These are phyloP conservation scores for Lithobates sylvaticus DNA, from an alignment of 2,797 vertebrate genomes.

Conservation along the genomic window DNA sequence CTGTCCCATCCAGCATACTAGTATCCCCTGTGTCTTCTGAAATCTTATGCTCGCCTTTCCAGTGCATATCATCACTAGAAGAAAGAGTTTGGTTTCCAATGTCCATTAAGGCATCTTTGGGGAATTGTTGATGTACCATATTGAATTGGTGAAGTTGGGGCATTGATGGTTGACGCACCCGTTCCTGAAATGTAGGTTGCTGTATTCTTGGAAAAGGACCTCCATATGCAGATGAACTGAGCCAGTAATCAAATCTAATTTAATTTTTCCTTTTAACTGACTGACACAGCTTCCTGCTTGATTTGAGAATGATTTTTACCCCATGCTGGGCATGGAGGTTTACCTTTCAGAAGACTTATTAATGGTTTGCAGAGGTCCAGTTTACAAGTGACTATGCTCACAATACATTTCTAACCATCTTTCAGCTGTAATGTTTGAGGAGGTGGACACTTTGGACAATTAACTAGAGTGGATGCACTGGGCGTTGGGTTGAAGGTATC, in stretches of 20 bases:
- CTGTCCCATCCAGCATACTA: background rate
- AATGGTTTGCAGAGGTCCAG: conserved; percentile 19
- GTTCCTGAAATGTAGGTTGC: background rate
- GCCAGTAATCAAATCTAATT: background rate
- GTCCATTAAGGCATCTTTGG: background rate
- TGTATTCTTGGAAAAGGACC: background rate
- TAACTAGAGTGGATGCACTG: conserved; percentile 35
- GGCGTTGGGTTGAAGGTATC: background rate
- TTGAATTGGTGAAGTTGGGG: background rate
- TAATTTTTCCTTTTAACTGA: conserved; percentile 15
- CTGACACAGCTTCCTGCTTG: conserved; percentile 2
- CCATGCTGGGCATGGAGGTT: conserved; percentile 48
- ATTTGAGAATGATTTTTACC: background rate
- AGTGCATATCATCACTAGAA: background rate
- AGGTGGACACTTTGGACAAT: no score
- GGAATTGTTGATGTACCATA: background rate
- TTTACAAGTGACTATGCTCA: conserved; percentile 22
- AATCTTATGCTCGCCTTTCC: background rate
- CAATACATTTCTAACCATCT: background rate
- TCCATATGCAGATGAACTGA: background rate
- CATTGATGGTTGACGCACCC: background rate
- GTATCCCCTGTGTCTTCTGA: background rate
- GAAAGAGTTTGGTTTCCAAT: background rate
- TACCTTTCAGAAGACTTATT: background rate
- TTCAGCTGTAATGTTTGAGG: conserved; percentile 9